Evolutionary conservation across 2,797 vertebrate species (phyloP).

Genomic region (Gobionotothen gibberifrons): DNA sequence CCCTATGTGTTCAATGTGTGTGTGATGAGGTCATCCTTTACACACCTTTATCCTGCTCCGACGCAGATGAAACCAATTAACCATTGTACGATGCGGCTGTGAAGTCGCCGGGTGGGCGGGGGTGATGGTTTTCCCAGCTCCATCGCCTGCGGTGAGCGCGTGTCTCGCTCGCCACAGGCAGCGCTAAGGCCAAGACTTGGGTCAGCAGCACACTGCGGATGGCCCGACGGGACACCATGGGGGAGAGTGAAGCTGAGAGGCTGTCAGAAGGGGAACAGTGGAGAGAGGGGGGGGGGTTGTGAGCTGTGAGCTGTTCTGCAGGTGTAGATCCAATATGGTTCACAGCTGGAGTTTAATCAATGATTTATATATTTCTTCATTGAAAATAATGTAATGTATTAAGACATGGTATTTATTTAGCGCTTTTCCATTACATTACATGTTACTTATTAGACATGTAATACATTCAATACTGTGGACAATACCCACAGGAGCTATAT

Average conservation of each 20-base stretch:
- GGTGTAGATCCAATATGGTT: conserved; percentile 11
- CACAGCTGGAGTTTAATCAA: not conserved
- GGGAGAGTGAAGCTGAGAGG: not conserved
- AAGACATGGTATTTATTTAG: no score
- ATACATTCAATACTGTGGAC: no score
- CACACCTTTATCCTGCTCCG: conserved; percentile 67
- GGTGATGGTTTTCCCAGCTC: conserved; percentile 79
- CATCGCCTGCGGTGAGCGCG: conserved; percentile 19
- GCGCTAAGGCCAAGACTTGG: conserved; percentile 20
- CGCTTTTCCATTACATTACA: no score
- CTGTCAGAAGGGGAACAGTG: conserved; percentile 2
- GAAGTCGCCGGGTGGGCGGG: conserved; percentile 16
- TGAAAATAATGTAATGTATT: conserved; percentile 9
- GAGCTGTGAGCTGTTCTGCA: conserved; percentile 15
- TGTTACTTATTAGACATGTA: no score
- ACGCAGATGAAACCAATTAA: conserved; percentile 81
- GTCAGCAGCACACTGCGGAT: conserved; percentile 38
- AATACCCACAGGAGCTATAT: no score
- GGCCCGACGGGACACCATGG: conserved; percentile 33
- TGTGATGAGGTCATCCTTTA: conserved; percentile 67
- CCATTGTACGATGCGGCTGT: conserved; percentile 42
- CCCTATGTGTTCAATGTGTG: conserved; percentile 28
- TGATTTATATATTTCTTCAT: conserved; percentile 3
- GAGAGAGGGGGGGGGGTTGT: not conserved
- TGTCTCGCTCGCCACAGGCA: conserved; percentile 49